These are phyloP conservation scores for Odontothrips loti DNA, from an alignment of 2,888 invertebrate genomes.

Conservation along the genomic window DNA sequence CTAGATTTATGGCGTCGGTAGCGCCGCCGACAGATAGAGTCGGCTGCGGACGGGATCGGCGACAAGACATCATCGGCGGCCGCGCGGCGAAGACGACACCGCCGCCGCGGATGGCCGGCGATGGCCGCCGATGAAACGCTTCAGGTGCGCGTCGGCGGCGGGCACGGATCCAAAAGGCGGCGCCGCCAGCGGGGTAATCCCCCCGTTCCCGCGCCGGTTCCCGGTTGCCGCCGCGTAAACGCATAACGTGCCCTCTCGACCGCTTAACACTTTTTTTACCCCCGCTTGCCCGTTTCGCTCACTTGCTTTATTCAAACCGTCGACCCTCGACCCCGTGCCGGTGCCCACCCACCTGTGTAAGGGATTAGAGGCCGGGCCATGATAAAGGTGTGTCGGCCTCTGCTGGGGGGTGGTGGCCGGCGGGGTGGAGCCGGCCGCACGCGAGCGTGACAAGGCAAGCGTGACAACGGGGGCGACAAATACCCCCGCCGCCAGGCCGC, in stretches of 20 bases:
- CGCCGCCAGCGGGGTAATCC: neutral
- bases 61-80: neutral
- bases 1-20: slow-evolving; percentile 10
- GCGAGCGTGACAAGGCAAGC: too few relatives aligned
- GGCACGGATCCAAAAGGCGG: neutral
- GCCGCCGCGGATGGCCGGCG: neutral
- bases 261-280: too few relatives aligned
- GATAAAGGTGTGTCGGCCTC: neutral
- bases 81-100: neutral
- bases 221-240: too few relatives aligned
- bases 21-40: too few relatives aligned
- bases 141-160: neutral
- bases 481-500: too few relatives aligned
- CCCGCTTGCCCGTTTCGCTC: too few relatives aligned
- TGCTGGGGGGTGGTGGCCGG: neutral
- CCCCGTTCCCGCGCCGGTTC: too few relatives aligned
- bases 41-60: neutral
- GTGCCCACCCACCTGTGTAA: too few relatives aligned
- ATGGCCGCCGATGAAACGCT: neutral
- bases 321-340: neutral
- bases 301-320: too few relatives aligned
- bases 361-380: neutral
- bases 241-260: too few relatives aligned
- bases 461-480: too few relatives aligned
- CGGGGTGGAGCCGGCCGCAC: too few relatives aligned